Evolutionary conservation across 2,113 vertebrate genomes (phyloP).

Genomic region (Proteles cristata): DNA sequence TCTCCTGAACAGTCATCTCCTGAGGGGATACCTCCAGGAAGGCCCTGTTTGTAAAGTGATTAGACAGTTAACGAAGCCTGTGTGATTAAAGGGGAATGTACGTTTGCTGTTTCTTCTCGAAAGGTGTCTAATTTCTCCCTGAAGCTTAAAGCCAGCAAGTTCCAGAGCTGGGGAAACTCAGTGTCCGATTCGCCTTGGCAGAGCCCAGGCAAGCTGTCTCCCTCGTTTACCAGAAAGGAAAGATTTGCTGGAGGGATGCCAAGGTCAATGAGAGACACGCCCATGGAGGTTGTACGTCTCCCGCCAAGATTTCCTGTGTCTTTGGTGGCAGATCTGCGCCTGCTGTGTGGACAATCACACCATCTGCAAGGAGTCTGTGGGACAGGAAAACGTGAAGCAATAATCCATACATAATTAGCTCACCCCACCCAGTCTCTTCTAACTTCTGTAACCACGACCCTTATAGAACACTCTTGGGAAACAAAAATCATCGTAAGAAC

Average conservation of each 20-base stretch:
- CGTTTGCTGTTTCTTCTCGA: not conserved
- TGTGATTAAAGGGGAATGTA: not conserved
- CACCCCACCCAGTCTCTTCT: not conserved
- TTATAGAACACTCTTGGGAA: not conserved
- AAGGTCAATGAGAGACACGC: not conserved
- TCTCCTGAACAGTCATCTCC: not conserved
- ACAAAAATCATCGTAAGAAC: constrained; percentile 24
- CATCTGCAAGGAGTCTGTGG: not conserved
- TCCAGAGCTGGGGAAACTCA: not conserved
- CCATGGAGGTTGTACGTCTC: not conserved
- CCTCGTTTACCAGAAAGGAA: not conserved
- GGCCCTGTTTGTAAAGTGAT: not conserved
- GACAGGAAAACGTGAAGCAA: constrained; percentile 22
- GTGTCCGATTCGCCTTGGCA: not conserved
- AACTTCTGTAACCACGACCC: not conserved
- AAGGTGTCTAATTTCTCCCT: constrained; percentile 22
- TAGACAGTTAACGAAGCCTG: not conserved
- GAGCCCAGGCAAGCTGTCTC: not conserved
- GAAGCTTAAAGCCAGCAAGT: not conserved
- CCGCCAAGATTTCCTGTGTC: not conserved
- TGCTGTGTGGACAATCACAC: not conserved
- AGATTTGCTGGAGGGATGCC: not conserved
- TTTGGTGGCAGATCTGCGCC: constrained; percentile 25
- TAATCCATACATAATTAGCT: not conserved
- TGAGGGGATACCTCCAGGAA: not conserved